Evolutionary conservation across 2,797 vertebrate genomes (phyloP), one percentile per base, ranked within the genome.

Genomic region (Paedocypris micromegethes): DNA sequence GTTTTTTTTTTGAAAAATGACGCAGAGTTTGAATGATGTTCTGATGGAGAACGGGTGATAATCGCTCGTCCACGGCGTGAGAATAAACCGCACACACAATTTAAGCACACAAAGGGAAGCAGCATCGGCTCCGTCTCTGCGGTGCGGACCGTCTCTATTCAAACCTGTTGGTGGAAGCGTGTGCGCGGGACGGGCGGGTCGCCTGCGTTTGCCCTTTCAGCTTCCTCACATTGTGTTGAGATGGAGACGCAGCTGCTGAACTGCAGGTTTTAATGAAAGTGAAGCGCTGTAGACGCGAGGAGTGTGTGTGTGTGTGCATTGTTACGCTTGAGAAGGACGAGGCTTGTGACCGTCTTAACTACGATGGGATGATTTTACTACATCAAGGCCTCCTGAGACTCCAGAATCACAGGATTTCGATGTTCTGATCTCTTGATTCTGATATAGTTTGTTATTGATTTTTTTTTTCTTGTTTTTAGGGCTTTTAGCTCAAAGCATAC

Each of bases 141-240:
- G 79, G 81, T 83, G 83, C 85, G 85, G 88, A 86, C 79, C 84
- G 84, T 87, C 86, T 88, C 84, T 85, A 83, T 90, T 91, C 86
- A 91, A 89, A 88, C 85, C 85, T 88, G 90, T 91, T 86, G 83
- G 85, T 83, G 83, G 86, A 85, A 86, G 87, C 86, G 85, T 83
- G 38, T 63, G 61, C 54, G 61, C 52, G 50, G 72, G 75, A 59
- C 47, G 66, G 41, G 58, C 85, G 83, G 86, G 87, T 90, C 87
- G 84, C 88, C 88, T 88, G 86, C 90, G 88, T 87, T 88, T 90
- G 88, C 88, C 87, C 88, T 88, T 87, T 87, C 86, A 86, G 85
- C 78, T 78, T 76, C 79, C 74, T 84, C 88, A 84, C 88, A 85
- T 88, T 90, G 88, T 89, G 83, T 74, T 81, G 79, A 64, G 49